A percentile compares a stretch with the other conserved stretches of the same genome.
Evolutionary conservation across 2,888 invertebrate species (phyloP).

Genomic region (Scaptomyza polygonia): DNA sequence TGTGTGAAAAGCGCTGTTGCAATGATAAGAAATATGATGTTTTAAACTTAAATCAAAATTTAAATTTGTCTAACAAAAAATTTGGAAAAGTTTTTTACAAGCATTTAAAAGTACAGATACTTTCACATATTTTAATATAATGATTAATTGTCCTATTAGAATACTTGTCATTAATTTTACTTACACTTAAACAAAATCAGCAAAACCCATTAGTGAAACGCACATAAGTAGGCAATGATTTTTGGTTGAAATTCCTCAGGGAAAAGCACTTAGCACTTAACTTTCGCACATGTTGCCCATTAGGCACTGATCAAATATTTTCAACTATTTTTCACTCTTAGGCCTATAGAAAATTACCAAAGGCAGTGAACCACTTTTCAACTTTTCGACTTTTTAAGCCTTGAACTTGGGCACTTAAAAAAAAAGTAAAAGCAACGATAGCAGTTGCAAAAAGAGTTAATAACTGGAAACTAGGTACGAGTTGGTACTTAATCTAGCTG

Average conservation of each 20-base stretch:
- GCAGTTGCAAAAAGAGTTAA: constrained; percentile 2
- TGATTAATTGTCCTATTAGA: neutral
- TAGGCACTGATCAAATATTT: neutral
- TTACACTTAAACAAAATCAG: neutral
- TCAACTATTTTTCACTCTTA: constrained; percentile 3
- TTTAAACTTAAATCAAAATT: too few species aligned
- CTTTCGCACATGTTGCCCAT: neutral
- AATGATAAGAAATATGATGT: neutral
- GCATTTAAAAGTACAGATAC: too few species aligned
- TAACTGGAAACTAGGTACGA: neutral
- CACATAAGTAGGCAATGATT: constrained; percentile 1
- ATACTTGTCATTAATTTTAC: too few species aligned
- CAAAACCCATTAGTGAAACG: neutral
- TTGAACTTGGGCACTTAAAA: constrained; percentile 48
- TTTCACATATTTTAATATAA: neutral
- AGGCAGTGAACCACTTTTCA: constrained; percentile 18
- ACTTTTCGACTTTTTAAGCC: too few species aligned
- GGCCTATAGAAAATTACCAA: constrained; percentile 17
- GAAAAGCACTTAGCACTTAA: neutral
- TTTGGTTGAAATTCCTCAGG: neutral
- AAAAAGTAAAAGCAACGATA: neutral
- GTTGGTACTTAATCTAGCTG: neutral
- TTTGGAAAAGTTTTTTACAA: too few species aligned
- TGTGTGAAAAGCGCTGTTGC: constrained; percentile 18
- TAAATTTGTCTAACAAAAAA: too few species aligned